Base-by-base conservation (phyloP, 2,888 invertebrate genomes). In the Machimus rusticus region DNA sequence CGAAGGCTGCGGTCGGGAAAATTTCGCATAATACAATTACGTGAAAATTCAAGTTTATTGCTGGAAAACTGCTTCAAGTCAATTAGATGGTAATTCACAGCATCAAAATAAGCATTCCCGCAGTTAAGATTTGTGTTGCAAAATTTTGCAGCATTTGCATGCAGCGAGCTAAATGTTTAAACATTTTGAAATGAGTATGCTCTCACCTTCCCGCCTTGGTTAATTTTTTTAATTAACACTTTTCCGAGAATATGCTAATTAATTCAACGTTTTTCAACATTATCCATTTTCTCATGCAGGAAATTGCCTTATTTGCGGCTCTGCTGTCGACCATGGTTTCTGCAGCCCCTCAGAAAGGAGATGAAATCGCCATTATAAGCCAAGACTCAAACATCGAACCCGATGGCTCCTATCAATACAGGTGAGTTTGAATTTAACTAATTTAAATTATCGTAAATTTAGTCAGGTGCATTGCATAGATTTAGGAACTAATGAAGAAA, bases 321-420 rank as follows among this genome's bases (percentile, higher is more conserved):
- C 39, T 79, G 43, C 90, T 91, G 87, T 89, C 92, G 31, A 92
- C 93, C 84, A 90, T 94, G 88, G 94, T 93, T 39, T 90, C 91
- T 74, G 92, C 92, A 81, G 93, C 93, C n/a, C 95, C 95, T 31
- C 95, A 95, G 90, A 93, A 94, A 88, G 90, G 92, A 39, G 94
- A 94, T 39, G 94, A 94, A 90, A 93, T 94, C 90, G 94, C 95
- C 88, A 96, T 96, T 88, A 91, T 96, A 88, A 95, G 95, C 90
- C 96, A 96, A 92, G 95, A 95, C 88, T 95, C 95, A 88, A 95
- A 96, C 90, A 94, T 95, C 89, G 95, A 95, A 90, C 95, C 95
- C 1, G 96, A 96, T 91, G 96, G 96, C 88, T 94, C 95, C 57
- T 96, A 96, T 90, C 94, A 94, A 91, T 96, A 95, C 93, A 95